Evolutionary conservation across 2,797 vertebrate species (phyloP), one percentile per base, ranked within the genome.

Genomic region (Brachyalestes nurse): DNA sequence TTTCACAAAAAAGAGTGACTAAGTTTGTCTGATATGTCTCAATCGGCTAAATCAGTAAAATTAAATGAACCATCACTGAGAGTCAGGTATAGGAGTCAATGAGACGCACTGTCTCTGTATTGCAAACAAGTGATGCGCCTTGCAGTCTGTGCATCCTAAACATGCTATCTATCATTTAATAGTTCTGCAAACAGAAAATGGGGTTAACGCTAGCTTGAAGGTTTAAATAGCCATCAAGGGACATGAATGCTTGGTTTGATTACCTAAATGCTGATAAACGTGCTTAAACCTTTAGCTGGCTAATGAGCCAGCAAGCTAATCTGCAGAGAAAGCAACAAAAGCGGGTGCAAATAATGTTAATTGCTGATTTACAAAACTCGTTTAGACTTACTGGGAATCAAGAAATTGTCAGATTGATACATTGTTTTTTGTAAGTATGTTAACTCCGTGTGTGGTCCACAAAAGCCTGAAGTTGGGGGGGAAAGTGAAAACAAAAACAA

Each of bases 401-500:
- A 34, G 34, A 34, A 34, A 34, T 4, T 25, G 64, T 12, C 4
- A 28, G 60, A 6, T 13, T 12, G 40, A 62, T 47, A 21, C 14
- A 8, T 60, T 10, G 8, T 1, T 17, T 4, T 55, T 80, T 14
- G 12, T n/a, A 16, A 16, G 10, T 17, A 28, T 1, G 4, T 2
- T 55, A 40, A 6, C 16, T n/a, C 9, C 51, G 6, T 45, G 40
- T 1, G 12, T 42, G 12, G 4, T 28, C 40, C 21, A 13, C 9
- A 17, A 4, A 60, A 47, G 10, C 34, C 28, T 16, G 12, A 16
- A 19, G 28, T 16, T 45, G 8, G 13, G 17, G 10, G 38, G 21
- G 47, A 28, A 49, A 58, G 49, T 69, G 34, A 72, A 80, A 70
- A 83, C 57, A 80, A 84, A 61, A 34, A 75, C 12, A 73, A 81